Evolutionary conservation across 2,888 invertebrate genomes (phyloP).

Genomic region (Suillia variegata): DNA sequence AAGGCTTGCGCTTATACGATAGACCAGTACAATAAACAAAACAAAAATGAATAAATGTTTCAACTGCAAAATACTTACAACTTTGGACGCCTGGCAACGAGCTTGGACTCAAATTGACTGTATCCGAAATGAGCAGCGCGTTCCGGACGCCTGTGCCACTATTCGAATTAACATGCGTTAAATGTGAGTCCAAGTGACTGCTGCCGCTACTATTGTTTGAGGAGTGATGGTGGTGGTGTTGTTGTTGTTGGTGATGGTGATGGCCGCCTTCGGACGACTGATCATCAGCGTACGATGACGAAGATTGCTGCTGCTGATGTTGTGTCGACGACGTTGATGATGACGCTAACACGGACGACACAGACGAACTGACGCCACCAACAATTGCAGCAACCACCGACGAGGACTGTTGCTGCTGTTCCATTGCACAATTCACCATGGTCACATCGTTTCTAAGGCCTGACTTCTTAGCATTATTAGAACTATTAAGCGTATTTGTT

Average conservation of each 20-base stretch:
- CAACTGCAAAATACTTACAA: constrained; percentile 51
- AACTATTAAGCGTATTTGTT: constrained; percentile 49
- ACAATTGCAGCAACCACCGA: constrained; percentile 20
- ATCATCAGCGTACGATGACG: not conserved
- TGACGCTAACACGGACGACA: too few relatives aligned
- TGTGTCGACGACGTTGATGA: not conserved
- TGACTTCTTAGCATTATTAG: constrained; percentile 43
- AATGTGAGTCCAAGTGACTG: constrained; percentile 32
- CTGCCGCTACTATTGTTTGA: constrained; percentile 41
- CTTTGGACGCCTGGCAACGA: constrained; percentile 37
- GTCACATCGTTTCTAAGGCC: constrained; percentile 57
- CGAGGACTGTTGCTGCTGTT: constrained; percentile 34
- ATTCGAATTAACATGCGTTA: constrained; percentile 30
- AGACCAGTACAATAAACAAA: too few relatives aligned
- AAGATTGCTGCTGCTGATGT: not conserved
- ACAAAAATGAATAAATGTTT: too few relatives aligned
- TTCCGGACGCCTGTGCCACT: constrained; percentile 60
- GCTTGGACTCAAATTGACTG: constrained; percentile 70
- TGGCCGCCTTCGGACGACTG: not conserved
- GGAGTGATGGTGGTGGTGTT: constrained; percentile 20
- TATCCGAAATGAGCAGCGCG: constrained; percentile 75
- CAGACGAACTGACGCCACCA: not conserved
- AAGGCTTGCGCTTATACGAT: too few relatives aligned
- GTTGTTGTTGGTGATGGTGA: too few relatives aligned
- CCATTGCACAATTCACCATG: constrained; percentile 60